These are phyloP conservation scores for Platorchestia sp. DNA, from an alignment of 1,140 invertebrate genomes.

Conservation along the genomic window DNA sequence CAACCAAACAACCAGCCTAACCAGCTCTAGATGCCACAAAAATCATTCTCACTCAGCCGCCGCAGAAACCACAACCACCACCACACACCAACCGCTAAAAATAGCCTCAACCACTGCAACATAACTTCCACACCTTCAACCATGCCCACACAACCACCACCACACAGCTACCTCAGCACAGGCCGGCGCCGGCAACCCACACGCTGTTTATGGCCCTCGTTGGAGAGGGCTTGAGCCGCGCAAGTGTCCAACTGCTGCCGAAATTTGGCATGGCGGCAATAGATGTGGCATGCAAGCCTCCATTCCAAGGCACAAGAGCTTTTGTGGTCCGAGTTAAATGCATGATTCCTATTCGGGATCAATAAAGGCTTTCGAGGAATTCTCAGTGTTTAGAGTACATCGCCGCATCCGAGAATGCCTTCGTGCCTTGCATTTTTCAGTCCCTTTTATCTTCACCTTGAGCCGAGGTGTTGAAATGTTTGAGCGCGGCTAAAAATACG, in stretches of 20 bases:
- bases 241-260: conserved; percentile 34
- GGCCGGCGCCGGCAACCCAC: background rate
- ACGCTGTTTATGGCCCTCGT: background rate
- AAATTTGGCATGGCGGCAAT: conserved; percentile 51
- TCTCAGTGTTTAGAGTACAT: conserved; percentile 20
- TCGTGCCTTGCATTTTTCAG: background rate
- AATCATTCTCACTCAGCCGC: too few species aligned
- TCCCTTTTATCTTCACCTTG: background rate
- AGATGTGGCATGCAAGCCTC: conserved; percentile 43
- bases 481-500: background rate
- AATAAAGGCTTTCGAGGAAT: conserved; percentile 32
- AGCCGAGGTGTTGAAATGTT: background rate
- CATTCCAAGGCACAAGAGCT: conserved; percentile 17
- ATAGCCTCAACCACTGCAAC: too few species aligned
- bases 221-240: background rate
- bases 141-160: too few species aligned
- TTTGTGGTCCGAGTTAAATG: conserved; percentile 50
- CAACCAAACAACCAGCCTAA: too few species aligned
- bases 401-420: background rate
- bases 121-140: too few species aligned
- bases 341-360: conserved; percentile 53
- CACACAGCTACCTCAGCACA: background rate
- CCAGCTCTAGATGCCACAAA: too few species aligned
- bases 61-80: too few species aligned
- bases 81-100: too few species aligned